Conservation (phyloP, 2,113 vertebrate genomes). For the Sturnus vulgaris region DNA sequence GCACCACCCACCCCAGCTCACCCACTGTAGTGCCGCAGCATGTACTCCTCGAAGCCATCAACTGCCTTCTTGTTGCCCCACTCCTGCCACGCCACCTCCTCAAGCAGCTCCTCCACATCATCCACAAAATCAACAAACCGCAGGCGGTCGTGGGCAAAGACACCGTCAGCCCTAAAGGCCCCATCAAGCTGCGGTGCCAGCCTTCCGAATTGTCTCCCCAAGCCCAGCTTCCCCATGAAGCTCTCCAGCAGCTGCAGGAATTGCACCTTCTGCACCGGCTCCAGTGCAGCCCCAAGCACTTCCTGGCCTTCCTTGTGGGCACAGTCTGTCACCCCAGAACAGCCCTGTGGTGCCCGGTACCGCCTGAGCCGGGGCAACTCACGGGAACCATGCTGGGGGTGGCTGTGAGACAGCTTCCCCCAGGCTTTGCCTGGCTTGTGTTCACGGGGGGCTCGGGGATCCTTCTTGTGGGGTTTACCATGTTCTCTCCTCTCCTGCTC, state of each 20-base stretch:
- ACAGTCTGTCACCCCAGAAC: slow-evolving; percentile 72
- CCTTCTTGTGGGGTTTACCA: background rate
- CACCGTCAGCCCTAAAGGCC: slow-evolving; percentile 74
- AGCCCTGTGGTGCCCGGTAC: slow-evolving; percentile 68
- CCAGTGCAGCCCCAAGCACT: slow-evolving; percentile 36
- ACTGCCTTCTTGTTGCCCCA: slow-evolving; percentile 74
- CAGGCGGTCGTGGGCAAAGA: slow-evolving; percentile 82
- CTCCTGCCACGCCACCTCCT: slow-evolving; percentile 78
- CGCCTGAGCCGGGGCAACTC: slow-evolving; percentile 48
- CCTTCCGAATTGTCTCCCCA: slow-evolving; percentile 37
- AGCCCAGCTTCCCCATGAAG: slow-evolving; percentile 74
- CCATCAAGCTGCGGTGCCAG: slow-evolving; percentile 50
- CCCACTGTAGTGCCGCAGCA: slow-evolving; percentile 34
- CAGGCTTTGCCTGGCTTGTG: background rate
- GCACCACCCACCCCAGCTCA: rapidly evolving
- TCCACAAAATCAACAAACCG: slow-evolving; percentile 85
- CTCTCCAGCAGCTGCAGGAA: slow-evolving; percentile 77
- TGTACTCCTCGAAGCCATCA: slow-evolving; percentile 81
- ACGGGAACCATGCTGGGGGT: slow-evolving; percentile 54
- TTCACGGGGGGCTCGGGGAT: background rate
- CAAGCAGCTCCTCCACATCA: slow-evolving; percentile 85
- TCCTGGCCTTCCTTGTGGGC: slow-evolving; percentile 78
- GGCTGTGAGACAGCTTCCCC: background rate
- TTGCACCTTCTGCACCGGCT: slow-evolving; percentile 71
- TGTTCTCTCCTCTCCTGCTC: background rate